Conservation (phyloP, 2,888 invertebrate species). For the Onchidella celtica region DNA sequence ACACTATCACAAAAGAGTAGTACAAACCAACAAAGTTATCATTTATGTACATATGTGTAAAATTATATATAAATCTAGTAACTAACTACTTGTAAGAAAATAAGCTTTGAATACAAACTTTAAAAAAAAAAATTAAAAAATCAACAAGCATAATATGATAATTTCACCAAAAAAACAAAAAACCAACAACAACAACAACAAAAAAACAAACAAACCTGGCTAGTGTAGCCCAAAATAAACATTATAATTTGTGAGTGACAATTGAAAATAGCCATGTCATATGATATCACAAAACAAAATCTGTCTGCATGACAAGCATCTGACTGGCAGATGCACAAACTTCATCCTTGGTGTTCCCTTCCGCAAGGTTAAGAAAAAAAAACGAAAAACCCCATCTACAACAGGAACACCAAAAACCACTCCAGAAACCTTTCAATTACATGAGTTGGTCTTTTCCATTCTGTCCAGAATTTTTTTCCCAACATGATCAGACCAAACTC, state of each 20-base stretch:
- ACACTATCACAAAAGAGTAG: conserved; percentile 12
- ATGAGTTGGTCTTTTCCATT: conserved; percentile 30
- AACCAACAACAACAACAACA: conserved; percentile 13
- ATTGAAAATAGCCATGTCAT: conserved; percentile 43
- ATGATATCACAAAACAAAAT: conserved; percentile 41
- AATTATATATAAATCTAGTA: conserved; percentile 21
- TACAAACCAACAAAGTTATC: background rate
- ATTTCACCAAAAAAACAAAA: background rate
- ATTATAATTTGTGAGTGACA: conserved; percentile 21
- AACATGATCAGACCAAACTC: conserved; percentile 33
- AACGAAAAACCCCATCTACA: background rate
- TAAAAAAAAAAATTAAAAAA: background rate
- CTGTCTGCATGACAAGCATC: background rate
- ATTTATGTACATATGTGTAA: conserved; percentile 27
- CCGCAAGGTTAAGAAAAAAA: background rate
- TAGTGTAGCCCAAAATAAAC: background rate
- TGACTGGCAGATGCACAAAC: background rate
- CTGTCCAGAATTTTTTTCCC: background rate
- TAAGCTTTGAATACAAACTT: background rate
- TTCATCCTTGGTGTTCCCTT: conserved; percentile 24
- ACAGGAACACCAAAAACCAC: conserved; percentile 6
- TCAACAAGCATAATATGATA: conserved; percentile 14
- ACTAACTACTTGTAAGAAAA: too few species aligned
- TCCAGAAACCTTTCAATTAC: background rate
- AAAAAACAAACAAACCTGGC: background rate